Percentiles rank a stretch among this genome's conserved stretches.
These are phyloP conservation scores for Cephalopholis sonnerati DNA, from an alignment of 2,113 vertebrate genomes.

Conservation along the genomic window DNA sequence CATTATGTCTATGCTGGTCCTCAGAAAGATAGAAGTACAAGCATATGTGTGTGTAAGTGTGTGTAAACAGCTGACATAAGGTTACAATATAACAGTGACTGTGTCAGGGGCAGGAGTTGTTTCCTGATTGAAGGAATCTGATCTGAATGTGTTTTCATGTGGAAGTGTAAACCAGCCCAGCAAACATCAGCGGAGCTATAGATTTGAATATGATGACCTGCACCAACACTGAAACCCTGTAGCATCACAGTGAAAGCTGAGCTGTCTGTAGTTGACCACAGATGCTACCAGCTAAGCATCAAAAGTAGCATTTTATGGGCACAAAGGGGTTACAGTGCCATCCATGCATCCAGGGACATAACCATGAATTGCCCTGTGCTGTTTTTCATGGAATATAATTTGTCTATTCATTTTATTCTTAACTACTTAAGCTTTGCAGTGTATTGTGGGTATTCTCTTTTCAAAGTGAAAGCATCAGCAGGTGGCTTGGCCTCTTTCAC, in stretches of 20 bases:
- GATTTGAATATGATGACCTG: conserved; percentile 1
- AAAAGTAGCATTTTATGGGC: background rate
- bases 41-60: too few species aligned
- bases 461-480: background rate
- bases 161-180: background rate
- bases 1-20: too few species aligned
- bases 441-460: background rate
- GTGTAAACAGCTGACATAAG: too few species aligned
- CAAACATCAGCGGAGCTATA: background rate
- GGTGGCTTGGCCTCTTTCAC: background rate
- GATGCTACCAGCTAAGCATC: background rate
- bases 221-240: background rate
- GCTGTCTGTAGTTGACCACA: background rate
- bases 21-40: too few species aligned
- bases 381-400: background rate
- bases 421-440: background rate
- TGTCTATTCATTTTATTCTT: background rate
- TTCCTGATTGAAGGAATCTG: too few species aligned
- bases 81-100: too few species aligned
- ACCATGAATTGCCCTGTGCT: background rate
- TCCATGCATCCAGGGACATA: background rate
- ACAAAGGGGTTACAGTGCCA: background rate
- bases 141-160: background rate
- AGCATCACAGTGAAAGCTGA: background rate
- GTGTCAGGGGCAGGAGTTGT: too few species aligned